A percentile compares a stretch with the other conserved stretches of the same genome.
phyloP scores from a whole-genome alignment of 1,140 invertebrate genomes.

The Chlorops oryzae region DNA sequence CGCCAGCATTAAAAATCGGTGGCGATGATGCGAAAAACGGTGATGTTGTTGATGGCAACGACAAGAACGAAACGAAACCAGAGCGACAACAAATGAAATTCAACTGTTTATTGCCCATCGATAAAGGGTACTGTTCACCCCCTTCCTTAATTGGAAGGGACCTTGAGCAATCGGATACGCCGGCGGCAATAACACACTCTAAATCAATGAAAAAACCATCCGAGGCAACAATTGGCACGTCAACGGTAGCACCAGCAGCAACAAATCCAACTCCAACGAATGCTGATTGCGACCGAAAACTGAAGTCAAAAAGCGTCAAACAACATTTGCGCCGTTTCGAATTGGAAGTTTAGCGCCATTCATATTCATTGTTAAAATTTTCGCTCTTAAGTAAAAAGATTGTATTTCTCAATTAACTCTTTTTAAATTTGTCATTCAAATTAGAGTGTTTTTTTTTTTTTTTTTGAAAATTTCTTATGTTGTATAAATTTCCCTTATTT shows the following conservation, averaged over 20 bases:
- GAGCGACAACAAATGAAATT: conserved; percentile 4
- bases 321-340: conserved; percentile 18
- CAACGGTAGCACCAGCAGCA: background rate
- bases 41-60: conserved; percentile 36
- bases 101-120: background rate
- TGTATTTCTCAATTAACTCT: background rate
- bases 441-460: no score
- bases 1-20: no score
- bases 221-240: background rate
- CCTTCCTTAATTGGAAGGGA: conserved; percentile 41
- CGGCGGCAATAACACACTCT: background rate
- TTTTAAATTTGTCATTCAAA: no score
- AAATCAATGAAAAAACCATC: background rate
- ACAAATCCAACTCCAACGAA: background rate
- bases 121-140: conserved; percentile 31
- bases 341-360: conserved; percentile 18
- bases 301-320: no score
- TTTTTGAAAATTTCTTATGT: no score
- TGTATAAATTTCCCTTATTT: no score
- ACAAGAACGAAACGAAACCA: conserved; percentile 6
- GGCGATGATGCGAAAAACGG: conserved; percentile 15
- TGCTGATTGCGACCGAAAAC: no score
- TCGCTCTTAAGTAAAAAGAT: background rate
- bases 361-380: background rate
- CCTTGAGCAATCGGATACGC: conserved; percentile 35